Evolutionary conservation across 2,888 invertebrate species (phyloP), one percentile per base, ranked within the genome.

Genomic region (Unio pictorum): DNA sequence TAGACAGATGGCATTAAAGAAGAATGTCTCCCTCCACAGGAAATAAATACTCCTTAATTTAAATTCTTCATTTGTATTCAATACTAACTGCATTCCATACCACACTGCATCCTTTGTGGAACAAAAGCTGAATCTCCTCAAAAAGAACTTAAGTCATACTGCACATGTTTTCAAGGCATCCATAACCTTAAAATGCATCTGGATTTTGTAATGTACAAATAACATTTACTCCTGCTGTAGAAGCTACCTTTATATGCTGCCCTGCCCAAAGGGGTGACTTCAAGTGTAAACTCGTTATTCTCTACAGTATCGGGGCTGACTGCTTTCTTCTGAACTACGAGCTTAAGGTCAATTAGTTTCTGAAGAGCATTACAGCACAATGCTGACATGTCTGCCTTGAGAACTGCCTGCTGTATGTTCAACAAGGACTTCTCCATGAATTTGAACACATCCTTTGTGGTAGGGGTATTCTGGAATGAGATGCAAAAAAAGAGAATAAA

Each of bases 201-300:
- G 45, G 45, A 45, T 45, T 3, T 45, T 4, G 15, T 45, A 45
- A 45, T 15, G 11, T 45, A 45, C 45, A 45, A 45, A 45, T 15
- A 45, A 45, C 15, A 45, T 45, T 45, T 11, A 15, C 8, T 23
- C 23, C 23, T 23, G 23, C 23, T 45, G 45, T 45, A 45, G 45
- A 45, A 45, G 45, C 18, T 26, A 89, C 95, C 95, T 92, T 94
- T 95, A 82, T 95, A 95, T 45, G 96, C 94, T 3, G 97, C 96
- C 76, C 91, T 92, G 18, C 97, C 97, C 54, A 96, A 85, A 15
- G 80, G 74, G n/a, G 89, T 89, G 23, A 89, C 87, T 65, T 87
- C 84, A 55, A 90, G 81, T 56, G 67, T 71, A 0, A 65, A 30
- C 54, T 59, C 23, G 15, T 66, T 28, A 56, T 66, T 57, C 18